phyloP scores from a whole-genome alignment of 30 jellyfish, hydroid and myxozoan species.

The Pseudorhiza aurosa region DNA sequence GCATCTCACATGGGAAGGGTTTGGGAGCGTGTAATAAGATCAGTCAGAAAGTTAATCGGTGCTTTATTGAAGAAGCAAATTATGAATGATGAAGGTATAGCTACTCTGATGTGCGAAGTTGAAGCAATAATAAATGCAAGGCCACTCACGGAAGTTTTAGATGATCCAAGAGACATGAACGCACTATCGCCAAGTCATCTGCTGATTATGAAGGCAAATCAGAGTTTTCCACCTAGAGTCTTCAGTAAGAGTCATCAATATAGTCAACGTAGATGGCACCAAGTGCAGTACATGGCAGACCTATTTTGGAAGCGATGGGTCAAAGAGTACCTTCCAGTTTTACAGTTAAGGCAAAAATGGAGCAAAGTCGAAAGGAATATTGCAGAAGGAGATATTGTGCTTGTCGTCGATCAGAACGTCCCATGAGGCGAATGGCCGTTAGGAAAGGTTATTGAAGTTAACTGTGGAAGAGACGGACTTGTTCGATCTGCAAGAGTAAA shows the following conservation, averaged over 20 bases:
- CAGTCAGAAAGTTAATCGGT: constrained; percentile 15
- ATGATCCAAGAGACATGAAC: constrained; percentile 40
- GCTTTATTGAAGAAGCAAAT: constrained; percentile 31
- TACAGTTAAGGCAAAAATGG: constrained; percentile 45
- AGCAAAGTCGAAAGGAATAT: background rate
- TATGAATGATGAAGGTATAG: constrained; percentile 25
- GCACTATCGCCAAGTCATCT: constrained; percentile 42
- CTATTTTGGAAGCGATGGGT: constrained; percentile 48
- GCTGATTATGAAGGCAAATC: constrained; percentile 10
- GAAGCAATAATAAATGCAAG: constrained; percentile 62
- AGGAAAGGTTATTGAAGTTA: constrained; percentile 40
- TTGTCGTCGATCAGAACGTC: constrained; percentile 24
- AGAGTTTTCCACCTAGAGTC: constrained; percentile 58
- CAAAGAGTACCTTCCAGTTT: constrained; percentile 29
- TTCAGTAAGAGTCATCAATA: constrained; percentile 14
- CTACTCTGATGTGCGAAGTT: constrained; percentile 21
- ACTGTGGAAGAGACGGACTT: constrained; percentile 30
- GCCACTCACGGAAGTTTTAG: constrained; percentile 52
- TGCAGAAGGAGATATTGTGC: constrained; percentile 43
- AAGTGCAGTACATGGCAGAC: constrained; percentile 45
- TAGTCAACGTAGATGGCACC: constrained; percentile 49
- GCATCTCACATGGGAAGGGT: constrained; percentile 48
- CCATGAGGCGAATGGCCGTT: constrained; percentile 64
- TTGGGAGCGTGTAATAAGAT: constrained; percentile 58
- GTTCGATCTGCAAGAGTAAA: constrained; percentile 36